Conservation (phyloP, 2,888 invertebrate genomes). For the Temnothorax ravouxi region DNA sequence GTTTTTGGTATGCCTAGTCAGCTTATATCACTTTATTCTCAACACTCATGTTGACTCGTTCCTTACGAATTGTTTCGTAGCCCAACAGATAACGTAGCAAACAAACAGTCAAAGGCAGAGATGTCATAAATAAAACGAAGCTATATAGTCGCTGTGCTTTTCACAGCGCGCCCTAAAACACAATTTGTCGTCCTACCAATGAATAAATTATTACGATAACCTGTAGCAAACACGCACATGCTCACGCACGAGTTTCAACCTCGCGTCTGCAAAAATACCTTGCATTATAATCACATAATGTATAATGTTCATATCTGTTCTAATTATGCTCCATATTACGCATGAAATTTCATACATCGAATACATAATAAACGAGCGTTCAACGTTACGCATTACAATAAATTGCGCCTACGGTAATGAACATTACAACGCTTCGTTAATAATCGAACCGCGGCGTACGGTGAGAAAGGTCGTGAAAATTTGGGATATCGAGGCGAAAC, state of each 20-base stretch:
- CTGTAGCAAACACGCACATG: not conserved
- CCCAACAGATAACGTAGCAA: constrained; percentile 42
- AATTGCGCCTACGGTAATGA: constrained; percentile 14
- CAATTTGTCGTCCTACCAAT: constrained; percentile 19
- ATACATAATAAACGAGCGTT: constrained; percentile 21
- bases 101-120: constrained; percentile 14
- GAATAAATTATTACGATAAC: constrained; percentile 45
- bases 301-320: constrained; percentile 12
- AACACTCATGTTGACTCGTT: too few species aligned
- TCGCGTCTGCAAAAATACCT: not conserved
- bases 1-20: too few species aligned
- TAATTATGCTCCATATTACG: constrained; percentile 36
- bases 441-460: not conserved
- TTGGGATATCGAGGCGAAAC: not conserved
- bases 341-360: constrained; percentile 41
- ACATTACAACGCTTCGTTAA: constrained; percentile 14
- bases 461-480: constrained; percentile 1
- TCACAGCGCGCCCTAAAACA: not conserved
- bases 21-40: too few species aligned
- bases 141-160: constrained; percentile 19
- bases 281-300: constrained; percentile 41
- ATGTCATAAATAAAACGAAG: constrained; percentile 26
- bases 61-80: constrained; percentile 6
- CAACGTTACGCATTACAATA: constrained; percentile 21
- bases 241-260: not conserved